Evolutionary conservation across 2,888 invertebrate species (phyloP), one percentile per base, ranked within the genome.

Genomic region (Lasioglossum villosulum): DNA sequence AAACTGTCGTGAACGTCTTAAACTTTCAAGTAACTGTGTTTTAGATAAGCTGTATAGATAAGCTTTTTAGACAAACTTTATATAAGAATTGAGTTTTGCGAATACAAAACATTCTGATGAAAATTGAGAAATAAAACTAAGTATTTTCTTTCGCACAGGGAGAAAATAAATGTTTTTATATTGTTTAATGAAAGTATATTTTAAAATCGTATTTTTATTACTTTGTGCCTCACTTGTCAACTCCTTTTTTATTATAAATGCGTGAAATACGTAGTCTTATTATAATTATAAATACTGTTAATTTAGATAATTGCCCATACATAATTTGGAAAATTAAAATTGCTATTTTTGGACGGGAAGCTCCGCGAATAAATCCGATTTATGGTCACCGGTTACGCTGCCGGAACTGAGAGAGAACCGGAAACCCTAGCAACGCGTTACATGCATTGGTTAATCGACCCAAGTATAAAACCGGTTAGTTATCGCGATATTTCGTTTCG

Each of bases 391-490:
- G 10, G 34, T 76, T 71, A 68, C 19, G 1, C 8, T 45, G 3
- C 63, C 66, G 75, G 75, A 88, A 90, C 74, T 78, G 88, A 90
- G 90, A 90, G 37, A 63, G 59, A 76, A 76, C 88, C 88, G 90
- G 90, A 92, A 90, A 73, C 84, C 63, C 83, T 86, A 80, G 45
- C 89, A 87, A 87, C 89, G 86, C 74, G 78, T 88, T 91, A 84
- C 81, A 23, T 66, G 86, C 81, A 74, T 86, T 83, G 77, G 30
- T 88, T 74, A 56, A 37, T 71, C 66, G 63, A 74, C 37, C 34
- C 27, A 48, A 59, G 4, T 75, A 39, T 19, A 16, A 84, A 86
- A 86, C 82, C 78, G 63, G 80, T 83, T 82, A 79, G 80, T 85
- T 87, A 89, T 87, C 79, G 52, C 42, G 71, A 48, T 74, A 82